phyloP scores from a whole-genome alignment of 2,113 vertebrate genomes.

The Varanus komodoensis region DNA sequence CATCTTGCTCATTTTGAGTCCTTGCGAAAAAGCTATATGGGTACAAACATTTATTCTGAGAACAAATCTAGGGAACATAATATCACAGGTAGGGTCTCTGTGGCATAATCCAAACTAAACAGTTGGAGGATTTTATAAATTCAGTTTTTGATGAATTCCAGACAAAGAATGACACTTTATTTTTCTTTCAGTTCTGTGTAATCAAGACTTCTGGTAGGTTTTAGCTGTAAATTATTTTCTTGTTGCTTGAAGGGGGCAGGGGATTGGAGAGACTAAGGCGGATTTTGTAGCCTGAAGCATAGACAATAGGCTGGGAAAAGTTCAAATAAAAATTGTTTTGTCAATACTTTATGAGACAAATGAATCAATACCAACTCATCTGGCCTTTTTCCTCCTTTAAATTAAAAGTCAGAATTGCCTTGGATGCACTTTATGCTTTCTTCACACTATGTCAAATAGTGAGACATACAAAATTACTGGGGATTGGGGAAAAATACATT shows the following conservation, averaged over 20 bases:
- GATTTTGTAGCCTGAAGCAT: background rate
- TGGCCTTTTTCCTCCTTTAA: constrained; percentile 13
- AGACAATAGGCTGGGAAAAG: constrained; percentile 19
- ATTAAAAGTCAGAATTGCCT: constrained; percentile 37
- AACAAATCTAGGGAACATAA: background rate
- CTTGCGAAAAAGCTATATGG: background rate
- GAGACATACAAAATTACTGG: constrained; percentile 7
- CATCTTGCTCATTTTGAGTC: background rate
- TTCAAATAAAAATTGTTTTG: constrained; percentile 37
- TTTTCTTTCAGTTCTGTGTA: constrained; percentile 29
- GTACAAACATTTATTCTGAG: background rate
- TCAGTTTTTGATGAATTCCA: constrained; percentile 17
- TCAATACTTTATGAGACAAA: constrained; percentile 30
- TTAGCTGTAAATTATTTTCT: constrained; percentile 16
- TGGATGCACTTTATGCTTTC: constrained; percentile 26
- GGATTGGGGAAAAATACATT: constrained; percentile 6
- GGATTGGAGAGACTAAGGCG: background rate
- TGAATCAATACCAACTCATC: constrained; percentile 34
- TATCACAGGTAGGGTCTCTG: background rate
- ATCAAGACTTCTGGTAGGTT: constrained; percentile 7
- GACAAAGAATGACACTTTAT: constrained; percentile 11
- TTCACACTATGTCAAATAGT: constrained; percentile 5
- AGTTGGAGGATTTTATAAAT: background rate
- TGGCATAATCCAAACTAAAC: background rate
- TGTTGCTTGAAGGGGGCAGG: background rate